phyloP scores from a whole-genome alignment of 1,140 invertebrate species.

The Chelonus insularis region DNA sequence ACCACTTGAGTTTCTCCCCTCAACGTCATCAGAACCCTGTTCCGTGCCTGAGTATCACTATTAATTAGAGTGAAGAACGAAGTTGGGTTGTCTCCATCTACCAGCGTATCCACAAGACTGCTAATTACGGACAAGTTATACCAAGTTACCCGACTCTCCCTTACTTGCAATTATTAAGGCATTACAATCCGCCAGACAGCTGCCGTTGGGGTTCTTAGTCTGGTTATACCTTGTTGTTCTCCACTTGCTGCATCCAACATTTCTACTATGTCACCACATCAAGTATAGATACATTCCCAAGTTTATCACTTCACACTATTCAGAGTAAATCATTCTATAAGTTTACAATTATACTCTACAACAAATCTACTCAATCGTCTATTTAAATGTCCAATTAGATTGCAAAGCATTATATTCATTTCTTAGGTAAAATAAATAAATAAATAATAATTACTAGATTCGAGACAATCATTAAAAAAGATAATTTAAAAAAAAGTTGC shows the following conservation, averaged over 20 bases:
- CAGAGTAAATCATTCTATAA: too few relatives aligned
- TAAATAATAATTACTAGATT: too few relatives aligned
- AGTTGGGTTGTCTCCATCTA: constrained; percentile 34
- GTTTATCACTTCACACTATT: too few relatives aligned
- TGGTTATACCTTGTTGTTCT: not conserved
- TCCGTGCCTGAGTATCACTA: constrained; percentile 34
- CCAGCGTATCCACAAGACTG: constrained; percentile 31
- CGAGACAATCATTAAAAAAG: too few relatives aligned
- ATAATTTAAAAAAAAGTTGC: too few relatives aligned
- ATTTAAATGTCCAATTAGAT: too few relatives aligned
- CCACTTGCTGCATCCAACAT: constrained; percentile 4
- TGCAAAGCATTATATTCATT: too few relatives aligned
- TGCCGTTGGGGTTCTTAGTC: constrained; percentile 12
- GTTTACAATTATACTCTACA: too few relatives aligned
- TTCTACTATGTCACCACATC: not conserved
- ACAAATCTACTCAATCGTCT: too few relatives aligned
- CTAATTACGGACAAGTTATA: constrained; percentile 38
- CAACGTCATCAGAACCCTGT: not conserved
- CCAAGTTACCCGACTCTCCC: not conserved
- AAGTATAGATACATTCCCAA: too few relatives aligned
- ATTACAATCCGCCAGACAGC: constrained; percentile 25
- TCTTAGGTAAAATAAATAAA: too few relatives aligned
- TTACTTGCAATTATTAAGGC: constrained; percentile 37
- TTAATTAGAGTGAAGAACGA: constrained; percentile 35
- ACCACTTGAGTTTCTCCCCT: constrained; percentile 2